Evolutionary conservation across 2,797 vertebrate genomes (phyloP).

Genomic region (Dendrocincla fuliginosa): DNA sequence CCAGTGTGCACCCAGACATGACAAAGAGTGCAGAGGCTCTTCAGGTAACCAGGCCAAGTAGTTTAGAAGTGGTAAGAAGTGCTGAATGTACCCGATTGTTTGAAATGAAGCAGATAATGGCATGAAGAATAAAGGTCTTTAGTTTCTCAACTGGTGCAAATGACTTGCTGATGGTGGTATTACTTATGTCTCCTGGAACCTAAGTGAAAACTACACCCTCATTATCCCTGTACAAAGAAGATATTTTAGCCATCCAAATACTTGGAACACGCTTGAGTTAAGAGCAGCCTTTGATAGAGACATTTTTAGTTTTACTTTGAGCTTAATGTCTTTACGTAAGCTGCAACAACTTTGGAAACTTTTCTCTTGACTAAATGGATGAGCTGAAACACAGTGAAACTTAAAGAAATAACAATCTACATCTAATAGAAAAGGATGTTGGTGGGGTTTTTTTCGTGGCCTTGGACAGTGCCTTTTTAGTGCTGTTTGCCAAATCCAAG

Average conservation of each 20-base stretch:
- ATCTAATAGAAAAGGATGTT: neutral
- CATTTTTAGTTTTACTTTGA: neutral
- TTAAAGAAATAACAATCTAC: neutral
- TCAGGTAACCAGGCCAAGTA: neutral
- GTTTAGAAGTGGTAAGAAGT: neutral
- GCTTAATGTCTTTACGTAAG: neutral
- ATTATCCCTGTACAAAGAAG: neutral
- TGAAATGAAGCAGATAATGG: neutral
- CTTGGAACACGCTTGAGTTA: neutral
- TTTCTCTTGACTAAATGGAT: neutral
- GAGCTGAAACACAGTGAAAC: neutral
- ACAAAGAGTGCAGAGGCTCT: neutral
- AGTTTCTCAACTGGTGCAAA: neutral
- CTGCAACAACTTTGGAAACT: neutral
- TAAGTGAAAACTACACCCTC: neutral
- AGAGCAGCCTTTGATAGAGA: neutral
- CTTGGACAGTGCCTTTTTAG: neutral
- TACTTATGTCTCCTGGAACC: neutral
- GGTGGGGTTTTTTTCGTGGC: rapidly evolving
- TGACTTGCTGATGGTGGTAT: neutral
- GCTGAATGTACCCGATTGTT: neutral
- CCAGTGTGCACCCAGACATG: neutral
- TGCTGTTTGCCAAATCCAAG: neutral
- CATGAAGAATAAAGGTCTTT: neutral
- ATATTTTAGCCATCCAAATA: neutral